A percentile compares a stretch with the other conserved stretches of the same genome.
Evolutionary conservation across 2,888 invertebrate genomes (phyloP).

Genomic region (Colostygia pectinataria): DNA sequence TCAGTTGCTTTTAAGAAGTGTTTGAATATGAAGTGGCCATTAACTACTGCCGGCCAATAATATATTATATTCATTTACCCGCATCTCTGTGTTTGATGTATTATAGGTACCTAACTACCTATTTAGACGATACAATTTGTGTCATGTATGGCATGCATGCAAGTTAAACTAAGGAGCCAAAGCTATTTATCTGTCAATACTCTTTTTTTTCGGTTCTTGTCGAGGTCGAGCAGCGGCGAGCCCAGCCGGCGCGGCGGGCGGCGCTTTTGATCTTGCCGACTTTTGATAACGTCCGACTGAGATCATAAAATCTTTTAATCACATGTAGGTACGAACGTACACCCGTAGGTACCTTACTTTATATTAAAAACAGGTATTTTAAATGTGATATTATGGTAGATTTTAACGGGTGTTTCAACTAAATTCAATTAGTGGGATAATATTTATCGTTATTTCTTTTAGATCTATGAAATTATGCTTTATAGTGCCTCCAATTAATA

Average conservation of each 20-base stretch:
- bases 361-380: conserved; percentile 42
- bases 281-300: conserved; percentile 54
- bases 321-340: conserved; percentile 31
- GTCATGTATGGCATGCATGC: no score
- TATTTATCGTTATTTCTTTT: conserved; percentile 12
- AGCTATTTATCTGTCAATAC: conserved; percentile 42
- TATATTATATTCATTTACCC: no score
- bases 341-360: conserved; percentile 41
- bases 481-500: no score
- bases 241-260: conserved; percentile 41
- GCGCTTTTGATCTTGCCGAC: conserved; percentile 49
- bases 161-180: conserved; percentile 36
- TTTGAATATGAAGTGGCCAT: no score
- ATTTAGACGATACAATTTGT: no score
- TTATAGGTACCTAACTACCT: no score
- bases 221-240: conserved; percentile 43
- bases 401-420: conserved; percentile 28
- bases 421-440: conserved; percentile 25
- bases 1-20: no score
- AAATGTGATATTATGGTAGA: conserved; percentile 24
- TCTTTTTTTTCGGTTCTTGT: conserved; percentile 41
- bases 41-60: no score
- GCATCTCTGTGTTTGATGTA: no score
- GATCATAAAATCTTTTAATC: conserved; percentile 55
- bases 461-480: conserved; percentile 1